A percentile compares a stretch with the other conserved stretches of the same genome.
Conservation (phyloP, 37 sponge, comb jelly and placozoan genomes). For the Beroe ovata region DNA sequence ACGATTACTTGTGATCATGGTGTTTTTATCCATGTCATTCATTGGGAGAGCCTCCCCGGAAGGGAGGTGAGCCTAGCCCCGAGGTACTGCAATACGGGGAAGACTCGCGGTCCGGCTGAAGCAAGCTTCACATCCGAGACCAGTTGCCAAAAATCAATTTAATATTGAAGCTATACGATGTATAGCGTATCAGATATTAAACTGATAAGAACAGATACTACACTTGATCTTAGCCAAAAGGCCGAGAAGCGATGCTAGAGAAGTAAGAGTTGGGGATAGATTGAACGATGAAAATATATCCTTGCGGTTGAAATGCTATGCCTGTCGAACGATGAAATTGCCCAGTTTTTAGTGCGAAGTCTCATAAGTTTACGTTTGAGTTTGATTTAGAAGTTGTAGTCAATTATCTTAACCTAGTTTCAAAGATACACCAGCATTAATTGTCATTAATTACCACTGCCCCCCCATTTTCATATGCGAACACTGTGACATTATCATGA, state of each 20-base stretch:
- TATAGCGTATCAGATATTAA: slow-evolving; percentile 66
- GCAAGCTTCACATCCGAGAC: slow-evolving; percentile 68
- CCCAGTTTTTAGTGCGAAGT: too few species aligned
- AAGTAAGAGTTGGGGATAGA: neutral
- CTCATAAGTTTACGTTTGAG: too few species aligned
- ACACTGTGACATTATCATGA: too few species aligned
- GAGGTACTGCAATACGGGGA: slow-evolving; percentile 69
- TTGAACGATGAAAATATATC: neutral
- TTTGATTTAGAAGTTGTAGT: too few species aligned
- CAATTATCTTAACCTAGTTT: too few species aligned
- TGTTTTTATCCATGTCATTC: too few species aligned
- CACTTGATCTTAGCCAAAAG: slow-evolving; percentile 69
- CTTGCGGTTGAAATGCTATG: slow-evolving; percentile 28
- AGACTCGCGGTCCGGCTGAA: slow-evolving; percentile 67
- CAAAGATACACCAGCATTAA: too few species aligned
- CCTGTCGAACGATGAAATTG: too few species aligned
- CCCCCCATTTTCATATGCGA: too few species aligned
- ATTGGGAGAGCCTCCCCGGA: slow-evolving; percentile 34
- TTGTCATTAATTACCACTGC: too few species aligned
- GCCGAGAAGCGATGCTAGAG: slow-evolving; percentile 52
- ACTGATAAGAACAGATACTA: slow-evolving; percentile 69
- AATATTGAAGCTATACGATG: slow-evolving; percentile 66
- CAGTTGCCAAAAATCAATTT: slow-evolving; percentile 67
- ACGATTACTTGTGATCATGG: too few species aligned
- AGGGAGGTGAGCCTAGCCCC: slow-evolving; percentile 68